Evolutionary conservation across 2,113 vertebrate genomes (phyloP).

Genomic region (Channa argus): DNA sequence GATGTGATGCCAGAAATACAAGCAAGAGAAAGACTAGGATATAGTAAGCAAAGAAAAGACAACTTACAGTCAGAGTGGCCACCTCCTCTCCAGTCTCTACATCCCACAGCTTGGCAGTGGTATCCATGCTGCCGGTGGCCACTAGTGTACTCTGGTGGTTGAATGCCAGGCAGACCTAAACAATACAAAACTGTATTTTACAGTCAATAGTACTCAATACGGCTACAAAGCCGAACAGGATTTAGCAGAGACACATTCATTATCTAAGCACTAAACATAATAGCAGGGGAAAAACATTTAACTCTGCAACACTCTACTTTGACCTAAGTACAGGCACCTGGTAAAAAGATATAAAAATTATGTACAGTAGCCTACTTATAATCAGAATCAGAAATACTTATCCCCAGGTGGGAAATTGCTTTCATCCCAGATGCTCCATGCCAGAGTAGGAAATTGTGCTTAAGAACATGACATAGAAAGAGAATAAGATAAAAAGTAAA

Average conservation of each 20-base stretch:
- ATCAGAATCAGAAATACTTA: too few species aligned
- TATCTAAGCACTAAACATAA: background rate
- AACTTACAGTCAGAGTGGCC: constrained; percentile 86
- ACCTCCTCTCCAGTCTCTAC: constrained; percentile 90
- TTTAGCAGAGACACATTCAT: background rate
- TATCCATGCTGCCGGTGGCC: constrained; percentile 96
- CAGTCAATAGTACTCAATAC: background rate
- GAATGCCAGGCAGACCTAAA: constrained; percentile 94
- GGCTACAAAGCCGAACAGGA: background rate
- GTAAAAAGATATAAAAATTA: background rate
- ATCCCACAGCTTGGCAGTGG: constrained; percentile 91
- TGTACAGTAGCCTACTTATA: background rate
- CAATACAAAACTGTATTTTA: constrained; percentile 24
- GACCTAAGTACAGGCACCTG: background rate
- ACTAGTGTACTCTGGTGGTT: constrained; percentile 94
- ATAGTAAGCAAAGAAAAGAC: background rate
- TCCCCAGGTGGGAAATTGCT: too few species aligned
- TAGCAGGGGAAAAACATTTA: background rate
- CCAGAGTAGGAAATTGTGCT: too few species aligned
- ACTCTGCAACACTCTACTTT: background rate
- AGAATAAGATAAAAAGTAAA: too few species aligned
- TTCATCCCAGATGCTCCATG: too few species aligned
- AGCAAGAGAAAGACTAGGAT: background rate
- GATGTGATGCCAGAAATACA: background rate
- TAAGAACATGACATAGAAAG: too few species aligned